A percentile compares a stretch with the other conserved stretches of the same genome.
These are phyloP conservation scores for Drosophila kohkoa DNA, from an alignment of 1,140 invertebrate genomes.

Conservation along the genomic window DNA sequence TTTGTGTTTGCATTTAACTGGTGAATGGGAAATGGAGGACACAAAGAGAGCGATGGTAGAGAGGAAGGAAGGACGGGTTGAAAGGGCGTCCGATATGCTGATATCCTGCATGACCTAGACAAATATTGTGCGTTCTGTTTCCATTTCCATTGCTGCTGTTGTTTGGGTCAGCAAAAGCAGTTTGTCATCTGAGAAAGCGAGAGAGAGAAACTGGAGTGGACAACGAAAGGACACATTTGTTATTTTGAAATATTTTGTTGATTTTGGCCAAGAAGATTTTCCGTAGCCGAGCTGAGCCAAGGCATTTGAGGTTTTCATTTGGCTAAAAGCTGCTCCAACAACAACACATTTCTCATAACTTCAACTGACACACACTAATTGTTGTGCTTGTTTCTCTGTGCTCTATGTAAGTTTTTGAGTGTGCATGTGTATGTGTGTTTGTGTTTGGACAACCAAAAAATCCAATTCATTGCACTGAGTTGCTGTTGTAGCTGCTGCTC, in stretches of 20 bases:
- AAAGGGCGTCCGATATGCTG: constrained; percentile 33
- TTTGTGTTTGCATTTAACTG: constrained; percentile 77
- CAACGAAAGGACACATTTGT: constrained; percentile 71
- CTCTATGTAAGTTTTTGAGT: background rate
- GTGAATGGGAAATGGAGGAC: constrained; percentile 26
- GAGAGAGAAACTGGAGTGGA: background rate
- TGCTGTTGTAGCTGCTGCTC: constrained; percentile 4
- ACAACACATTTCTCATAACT: constrained; percentile 61
- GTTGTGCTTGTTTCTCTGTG: constrained; percentile 62
- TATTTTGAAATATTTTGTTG: constrained; percentile 83
- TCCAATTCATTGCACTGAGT: constrained; percentile 37
- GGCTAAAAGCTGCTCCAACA: constrained; percentile 59
- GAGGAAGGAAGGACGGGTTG: background rate
- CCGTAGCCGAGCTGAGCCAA: constrained; percentile 26
- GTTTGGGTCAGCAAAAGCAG: constrained; percentile 48
- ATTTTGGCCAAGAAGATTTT: constrained; percentile 70
- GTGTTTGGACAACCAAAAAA: constrained; percentile 29
- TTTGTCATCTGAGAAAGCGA: constrained; percentile 61
- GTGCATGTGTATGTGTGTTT: background rate
- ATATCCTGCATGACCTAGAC: constrained; percentile 75
- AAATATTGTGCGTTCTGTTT: constrained; percentile 72
- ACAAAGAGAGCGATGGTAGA: background rate
- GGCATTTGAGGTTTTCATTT: constrained; percentile 79
- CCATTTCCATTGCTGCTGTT: background rate
- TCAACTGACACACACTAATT: constrained; percentile 77